Evolutionary conservation across 1,140 invertebrate genomes (phyloP), one percentile per base, ranked within the genome.

Genomic region (Dendrolimus kikuchii): DNA sequence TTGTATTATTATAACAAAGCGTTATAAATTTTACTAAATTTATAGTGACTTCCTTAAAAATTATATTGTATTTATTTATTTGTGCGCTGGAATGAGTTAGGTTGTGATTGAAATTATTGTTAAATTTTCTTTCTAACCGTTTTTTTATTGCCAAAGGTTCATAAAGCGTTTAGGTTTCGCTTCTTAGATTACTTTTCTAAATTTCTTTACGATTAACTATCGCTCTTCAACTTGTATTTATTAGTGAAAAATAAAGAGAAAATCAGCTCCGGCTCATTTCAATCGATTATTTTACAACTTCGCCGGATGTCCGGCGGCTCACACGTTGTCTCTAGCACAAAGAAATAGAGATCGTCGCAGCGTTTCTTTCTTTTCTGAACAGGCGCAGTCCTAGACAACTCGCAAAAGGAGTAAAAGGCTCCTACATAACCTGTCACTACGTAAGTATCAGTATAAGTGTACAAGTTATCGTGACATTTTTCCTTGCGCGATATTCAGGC

Each of bases 351-450:
- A 82, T 68, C 80, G 71, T 64, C 73, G 77, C 72, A 76, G 76
- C 80, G 81, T 84, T 83, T 85, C 82, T 85, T 86, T 86, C 86
- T 86, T 84, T 86, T 85, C 81, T 76, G 82, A 86, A 85, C 83
- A 86, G 81, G 82, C 78, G 83, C 82, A 86, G 81, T 86, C 74
- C 79, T 72, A 80, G 83, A 74, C 74, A 86, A 86, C 79, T 75
- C 78, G 83, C 79, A 84, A 85, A 87, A 88, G 86, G 86, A 87
- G 86, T 88, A 81, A 82, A 88, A 86, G 84, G 86, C 86, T 88
- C 86, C 86, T 88, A 86, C 81, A 77, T 87, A 87, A 88, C 86
- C 86, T 86, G 86, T 88, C 77, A 85, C 67, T 84, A 84, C 69
- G 86, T 88, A 70, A 88, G 84, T 88, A 23, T 23, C 23, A 2